Percentiles rank a stretch among this genome's conserved stretches.
phyloP scores from a whole-genome alignment of 2,797 vertebrate species.

The Geotrypetes seraphini region DNA sequence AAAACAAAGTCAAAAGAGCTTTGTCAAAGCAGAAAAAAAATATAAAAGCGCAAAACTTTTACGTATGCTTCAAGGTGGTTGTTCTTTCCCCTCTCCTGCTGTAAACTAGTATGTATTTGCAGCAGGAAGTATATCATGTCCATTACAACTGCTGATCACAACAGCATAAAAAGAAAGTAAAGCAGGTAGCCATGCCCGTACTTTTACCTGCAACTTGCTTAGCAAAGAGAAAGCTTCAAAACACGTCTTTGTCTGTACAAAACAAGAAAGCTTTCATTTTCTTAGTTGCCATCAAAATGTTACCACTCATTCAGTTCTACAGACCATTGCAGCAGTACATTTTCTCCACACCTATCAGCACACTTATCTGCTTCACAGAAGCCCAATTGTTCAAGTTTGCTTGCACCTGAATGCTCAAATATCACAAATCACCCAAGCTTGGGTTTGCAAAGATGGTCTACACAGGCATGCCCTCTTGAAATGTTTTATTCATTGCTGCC shows the following conservation, averaged over 20 bases:
- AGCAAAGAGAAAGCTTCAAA: slow-evolving; percentile 30
- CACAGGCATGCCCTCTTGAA: too few relatives aligned
- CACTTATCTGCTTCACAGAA: too few relatives aligned
- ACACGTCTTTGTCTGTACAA: slow-evolving; percentile 22
- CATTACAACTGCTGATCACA: slow-evolving; percentile 34
- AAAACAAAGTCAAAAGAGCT: not conserved
- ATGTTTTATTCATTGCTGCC: too few relatives aligned
- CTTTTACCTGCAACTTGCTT: slow-evolving; percentile 45
- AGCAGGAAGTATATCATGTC: slow-evolving; percentile 34
- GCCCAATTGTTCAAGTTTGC: too few relatives aligned
- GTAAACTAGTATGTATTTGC: slow-evolving; percentile 23
- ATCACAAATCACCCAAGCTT: too few relatives aligned
- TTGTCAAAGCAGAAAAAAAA: not conserved
- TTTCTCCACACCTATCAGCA: too few relatives aligned
- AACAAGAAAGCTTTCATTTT: slow-evolving; percentile 15
- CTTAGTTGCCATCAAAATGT: slow-evolving; percentile 2
- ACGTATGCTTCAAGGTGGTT: not conserved
- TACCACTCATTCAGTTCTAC: too few relatives aligned
- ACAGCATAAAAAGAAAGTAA: slow-evolving; percentile 31
- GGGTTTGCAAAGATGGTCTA: too few relatives aligned
- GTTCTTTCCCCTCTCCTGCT: slow-evolving; percentile 16
- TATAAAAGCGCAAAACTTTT: too few relatives aligned
- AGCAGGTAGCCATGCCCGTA: slow-evolving; percentile 16
- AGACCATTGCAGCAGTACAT: too few relatives aligned
- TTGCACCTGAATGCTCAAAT: too few relatives aligned